Conservation (phyloP, 2,888 invertebrate genomes). For the Brenthis hecate region DNA sequence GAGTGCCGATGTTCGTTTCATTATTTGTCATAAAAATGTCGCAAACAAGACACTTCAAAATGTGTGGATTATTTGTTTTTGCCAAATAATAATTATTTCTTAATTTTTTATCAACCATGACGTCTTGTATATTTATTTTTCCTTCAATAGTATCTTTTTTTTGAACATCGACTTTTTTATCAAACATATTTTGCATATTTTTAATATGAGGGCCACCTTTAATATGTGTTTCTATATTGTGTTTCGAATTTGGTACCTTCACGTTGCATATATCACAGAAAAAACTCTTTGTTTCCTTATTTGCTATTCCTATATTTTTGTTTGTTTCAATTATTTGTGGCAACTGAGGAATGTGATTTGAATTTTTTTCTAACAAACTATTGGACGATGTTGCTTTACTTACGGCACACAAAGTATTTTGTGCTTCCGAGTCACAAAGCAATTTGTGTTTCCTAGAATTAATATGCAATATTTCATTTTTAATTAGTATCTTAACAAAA, state of each 20-base stretch:
- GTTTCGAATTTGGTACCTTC: conserved; percentile 7
- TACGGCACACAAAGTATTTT: neutral
- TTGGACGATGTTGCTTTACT: neutral
- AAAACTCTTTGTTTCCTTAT: neutral
- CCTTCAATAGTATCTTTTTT: neutral
- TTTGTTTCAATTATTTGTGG: neutral
- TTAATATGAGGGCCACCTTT: conserved; percentile 5
- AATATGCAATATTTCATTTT: conserved; percentile 17
- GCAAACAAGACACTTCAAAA: conserved; percentile 5
- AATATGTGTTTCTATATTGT: conserved; percentile 7
- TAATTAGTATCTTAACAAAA: neutral
- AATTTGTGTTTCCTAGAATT: conserved; percentile 12
- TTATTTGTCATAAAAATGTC: conserved; percentile 15
- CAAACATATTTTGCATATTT: conserved; percentile 5
- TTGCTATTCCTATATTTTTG: neutral
- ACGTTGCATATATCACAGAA: conserved; percentile 16
- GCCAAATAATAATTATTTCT: neutral
- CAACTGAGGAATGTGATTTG: neutral
- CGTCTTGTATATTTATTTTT: neutral
- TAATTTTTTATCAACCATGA: neutral
- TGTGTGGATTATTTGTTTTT: neutral
- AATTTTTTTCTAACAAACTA: neutral
- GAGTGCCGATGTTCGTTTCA: conserved; percentile 4
- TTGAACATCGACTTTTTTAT: neutral
- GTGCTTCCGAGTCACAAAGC: too few relatives aligned